Conservation (phyloP, 1,140 invertebrate species). For the Drosophila carrolli region DNA sequence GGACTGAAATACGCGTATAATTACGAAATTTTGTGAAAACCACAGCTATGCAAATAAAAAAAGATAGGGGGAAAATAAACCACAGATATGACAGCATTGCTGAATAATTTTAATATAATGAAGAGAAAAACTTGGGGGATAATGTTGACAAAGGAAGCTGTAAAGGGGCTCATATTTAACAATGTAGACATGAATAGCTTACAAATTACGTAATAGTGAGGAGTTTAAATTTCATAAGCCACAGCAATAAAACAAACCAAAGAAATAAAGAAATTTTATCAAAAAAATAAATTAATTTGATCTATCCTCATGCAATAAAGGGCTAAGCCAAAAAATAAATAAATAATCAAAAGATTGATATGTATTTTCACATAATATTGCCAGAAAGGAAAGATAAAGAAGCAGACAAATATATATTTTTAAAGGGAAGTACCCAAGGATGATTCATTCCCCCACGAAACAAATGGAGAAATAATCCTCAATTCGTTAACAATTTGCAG, state of each 20-base stretch:
- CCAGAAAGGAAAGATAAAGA: background rate
- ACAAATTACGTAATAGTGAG: too few relatives aligned
- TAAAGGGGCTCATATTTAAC: too few relatives aligned
- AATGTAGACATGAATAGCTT: too few relatives aligned
- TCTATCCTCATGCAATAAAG: too few relatives aligned
- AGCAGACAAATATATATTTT: background rate
- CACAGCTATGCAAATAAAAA: background rate
- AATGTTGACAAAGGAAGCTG: background rate
- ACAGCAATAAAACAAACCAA: too few relatives aligned
- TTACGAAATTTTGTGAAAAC: conserved; percentile 18
- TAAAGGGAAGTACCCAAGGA: background rate
- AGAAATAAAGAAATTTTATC: too few relatives aligned
- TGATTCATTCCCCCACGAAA: conserved; percentile 1
- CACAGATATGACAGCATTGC: background rate
- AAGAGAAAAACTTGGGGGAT: background rate
- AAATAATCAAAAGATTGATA: too few relatives aligned
- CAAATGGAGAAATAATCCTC: conserved; percentile 26
- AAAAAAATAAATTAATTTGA: too few relatives aligned
- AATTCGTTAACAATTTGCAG: conserved; percentile 18
- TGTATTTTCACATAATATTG: too few relatives aligned
- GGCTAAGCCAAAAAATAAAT: too few relatives aligned
- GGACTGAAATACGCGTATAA: conserved; percentile 14
- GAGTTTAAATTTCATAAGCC: too few relatives aligned
- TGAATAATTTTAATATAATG: background rate
- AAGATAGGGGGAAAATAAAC: background rate